Percentiles rank a stretch among this genome's conserved stretches.
Conservation (phyloP, 2,113 vertebrate species). For the Ivindomyrus marchei region DNA sequence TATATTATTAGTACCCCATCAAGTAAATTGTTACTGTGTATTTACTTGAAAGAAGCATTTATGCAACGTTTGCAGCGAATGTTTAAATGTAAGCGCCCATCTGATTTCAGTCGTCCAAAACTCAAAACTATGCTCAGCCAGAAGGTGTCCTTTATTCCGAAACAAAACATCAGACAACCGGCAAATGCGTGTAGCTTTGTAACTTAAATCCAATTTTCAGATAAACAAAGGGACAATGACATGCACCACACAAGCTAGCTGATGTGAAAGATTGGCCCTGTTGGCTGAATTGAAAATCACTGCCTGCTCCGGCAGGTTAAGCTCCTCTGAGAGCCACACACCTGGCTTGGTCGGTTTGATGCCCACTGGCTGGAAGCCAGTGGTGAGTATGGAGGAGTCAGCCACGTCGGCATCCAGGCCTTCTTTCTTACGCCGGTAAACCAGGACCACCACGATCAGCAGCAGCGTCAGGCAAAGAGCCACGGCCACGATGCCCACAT, state of each 20-base stretch:
- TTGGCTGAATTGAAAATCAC: conserved; percentile 53
- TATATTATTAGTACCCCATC: no score
- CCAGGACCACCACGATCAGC: conserved; percentile 80
- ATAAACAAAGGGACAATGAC: neutral
- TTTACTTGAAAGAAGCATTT: neutral
- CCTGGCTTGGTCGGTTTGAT: conserved; percentile 98
- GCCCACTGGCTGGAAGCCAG: conserved; percentile 97
- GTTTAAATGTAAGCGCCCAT: neutral
- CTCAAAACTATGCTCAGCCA: neutral
- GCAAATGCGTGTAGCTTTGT: neutral
- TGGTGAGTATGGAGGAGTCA: conserved; percentile 94
- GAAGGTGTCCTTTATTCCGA: neutral
- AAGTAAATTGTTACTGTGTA: neutral
- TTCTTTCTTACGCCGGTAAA: conserved; percentile 89
- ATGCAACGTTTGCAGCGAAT: neutral
- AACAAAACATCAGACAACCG: neutral
- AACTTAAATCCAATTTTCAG: neutral
- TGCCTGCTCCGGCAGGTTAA: conserved; percentile 63
- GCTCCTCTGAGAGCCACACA: conserved; percentile 64
- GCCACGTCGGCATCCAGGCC: conserved; percentile 90
- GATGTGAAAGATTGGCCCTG: conserved; percentile 19
- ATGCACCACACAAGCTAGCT: neutral
- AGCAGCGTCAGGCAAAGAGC: conserved; percentile 85
- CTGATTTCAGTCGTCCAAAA: neutral
- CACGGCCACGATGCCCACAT: conserved; percentile 86